Base-by-base conservation (phyloP, 2,797 vertebrate species). In the Paramormyrops hopkinsi region DNA sequence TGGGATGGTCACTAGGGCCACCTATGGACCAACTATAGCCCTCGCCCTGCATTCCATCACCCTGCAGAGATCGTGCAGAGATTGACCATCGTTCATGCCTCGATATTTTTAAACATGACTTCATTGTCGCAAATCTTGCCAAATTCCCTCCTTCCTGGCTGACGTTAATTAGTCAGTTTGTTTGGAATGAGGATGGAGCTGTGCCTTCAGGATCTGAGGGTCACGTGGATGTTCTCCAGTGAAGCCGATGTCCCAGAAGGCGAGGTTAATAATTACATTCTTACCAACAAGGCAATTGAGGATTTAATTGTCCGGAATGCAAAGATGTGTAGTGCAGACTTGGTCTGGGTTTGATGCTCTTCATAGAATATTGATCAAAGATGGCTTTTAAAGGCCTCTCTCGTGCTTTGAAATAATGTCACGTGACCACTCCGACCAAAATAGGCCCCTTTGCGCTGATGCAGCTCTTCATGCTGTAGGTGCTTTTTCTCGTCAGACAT, bases 291-390 rank as follows among this genome's bases (percentile, higher is more conserved):
- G 48, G 84, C 17, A 69, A 9, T 29, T 46, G 22, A 82, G 76
- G 59, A 83, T 53, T 59, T 59, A 41, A 65, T 48, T 62, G 51
- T 25, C 41, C 56, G 50, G 56, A 51, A 37, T 25, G 7, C n/a
- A 41, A 19, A 19, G 22, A 76, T 88, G 33, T 84, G 19, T 50
- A 9, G 37, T 12, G 0, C 6, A 65, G 53, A 17, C 22, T 48
- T 41, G 19, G 59, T 50, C 22, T 19, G 44, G 2, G 73, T 5
- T 50, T 9, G 54, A 86, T 53, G 86, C 25, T 46, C 76, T 88
- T 37, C 82, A 90, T 88, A 69, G 41, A 90, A 65, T 84, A 90
- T 88, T 88, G 41, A 90, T 90, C 76, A 88, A 85, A 90, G 54
- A 22, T 62, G 73, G 86, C 62, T 88, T 59, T 89, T 46, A 89